Base-by-base conservation (phyloP, 2,888 invertebrate genomes). In the Formica aserva region DNA sequence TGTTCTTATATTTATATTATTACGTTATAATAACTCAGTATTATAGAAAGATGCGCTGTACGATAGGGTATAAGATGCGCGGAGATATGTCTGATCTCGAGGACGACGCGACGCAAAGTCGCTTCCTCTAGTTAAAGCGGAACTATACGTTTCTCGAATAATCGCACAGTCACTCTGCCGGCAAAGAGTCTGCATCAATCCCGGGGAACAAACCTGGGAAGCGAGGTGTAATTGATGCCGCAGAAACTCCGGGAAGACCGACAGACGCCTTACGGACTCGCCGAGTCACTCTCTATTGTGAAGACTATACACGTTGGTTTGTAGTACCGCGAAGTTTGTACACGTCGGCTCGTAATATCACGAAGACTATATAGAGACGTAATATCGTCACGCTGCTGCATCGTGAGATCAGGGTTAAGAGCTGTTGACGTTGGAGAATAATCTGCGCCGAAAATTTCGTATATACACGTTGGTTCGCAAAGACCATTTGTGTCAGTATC, bases 181-280 rank as follows among this genome's bases (percentile, higher is more conserved):
- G 38, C 66, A 48, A 63, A 11, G 75, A 65, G 75, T 48, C 65
- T 48, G 48, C 45, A 45, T 76, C 75, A 52, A 77, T 67, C 77
- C 65, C 72, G 41, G 35, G n/a, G 55, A 65, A 66, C 38, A 29
- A 66, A n/a, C 15, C 38, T 55, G 26, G 67, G 55, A 67, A 67
- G 67, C 26, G 77, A 29, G 26, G 29, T 66, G 77, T 67, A 77
- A 77, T 77, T 67, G 77, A 77, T 38, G 67, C 67, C 55, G 35
- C 18, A 13, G 76, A 52, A 41, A 41, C 22, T 65, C 15, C 41
- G 13, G 11, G 13, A 41, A 38, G 65, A 66, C 66, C 52, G 67
- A 55, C 26, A 66, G 67, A 15, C 38, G 63, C 66, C 38, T 66
- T 55, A 67, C 65, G 41, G 38, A 22, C 77, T 67, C 38, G 77